Conservation (phyloP, 1,140 invertebrate species). For the Bombus pascuorum region DNA sequence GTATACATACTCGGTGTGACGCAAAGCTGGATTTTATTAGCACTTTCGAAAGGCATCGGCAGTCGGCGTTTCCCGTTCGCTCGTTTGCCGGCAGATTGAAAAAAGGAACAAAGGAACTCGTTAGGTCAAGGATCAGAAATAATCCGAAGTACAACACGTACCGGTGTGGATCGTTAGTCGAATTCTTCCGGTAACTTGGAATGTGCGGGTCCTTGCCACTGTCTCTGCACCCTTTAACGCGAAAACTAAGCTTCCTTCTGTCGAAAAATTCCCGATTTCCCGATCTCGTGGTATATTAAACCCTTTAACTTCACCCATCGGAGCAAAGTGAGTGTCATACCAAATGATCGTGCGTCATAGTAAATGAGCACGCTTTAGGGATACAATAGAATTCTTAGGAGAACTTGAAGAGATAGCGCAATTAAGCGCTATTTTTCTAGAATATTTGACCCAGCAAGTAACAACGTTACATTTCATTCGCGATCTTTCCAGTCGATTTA, state of each 20-base stretch:
- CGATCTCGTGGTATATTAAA: not conserved
- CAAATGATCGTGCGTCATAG: too few relatives aligned
- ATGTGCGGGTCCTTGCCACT: not conserved
- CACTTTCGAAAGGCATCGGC: not conserved
- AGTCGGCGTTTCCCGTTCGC: not conserved
- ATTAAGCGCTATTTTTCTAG: too few relatives aligned
- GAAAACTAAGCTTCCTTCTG: not conserved
- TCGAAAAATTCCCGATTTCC: not conserved
- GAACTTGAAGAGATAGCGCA: too few relatives aligned
- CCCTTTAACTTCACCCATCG: not conserved
- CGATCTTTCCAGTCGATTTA: too few relatives aligned
- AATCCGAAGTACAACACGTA: not conserved
- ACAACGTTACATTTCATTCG: too few relatives aligned
- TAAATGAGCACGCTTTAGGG: too few relatives aligned
- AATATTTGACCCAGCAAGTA: too few relatives aligned
- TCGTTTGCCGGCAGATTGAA: constrained; percentile 3
- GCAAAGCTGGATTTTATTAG: constrained; percentile 19
- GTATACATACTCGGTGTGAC: not conserved
- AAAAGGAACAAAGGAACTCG: constrained; percentile 20
- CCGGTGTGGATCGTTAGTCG: not conserved
- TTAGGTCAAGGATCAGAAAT: constrained; percentile 13
- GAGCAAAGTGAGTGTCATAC: too few relatives aligned
- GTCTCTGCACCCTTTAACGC: not conserved
- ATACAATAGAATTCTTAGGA: too few relatives aligned
- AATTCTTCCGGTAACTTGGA: not conserved